Conservation (phyloP, 2,888 invertebrate species). For the Pristionchus arcanus region DNA sequence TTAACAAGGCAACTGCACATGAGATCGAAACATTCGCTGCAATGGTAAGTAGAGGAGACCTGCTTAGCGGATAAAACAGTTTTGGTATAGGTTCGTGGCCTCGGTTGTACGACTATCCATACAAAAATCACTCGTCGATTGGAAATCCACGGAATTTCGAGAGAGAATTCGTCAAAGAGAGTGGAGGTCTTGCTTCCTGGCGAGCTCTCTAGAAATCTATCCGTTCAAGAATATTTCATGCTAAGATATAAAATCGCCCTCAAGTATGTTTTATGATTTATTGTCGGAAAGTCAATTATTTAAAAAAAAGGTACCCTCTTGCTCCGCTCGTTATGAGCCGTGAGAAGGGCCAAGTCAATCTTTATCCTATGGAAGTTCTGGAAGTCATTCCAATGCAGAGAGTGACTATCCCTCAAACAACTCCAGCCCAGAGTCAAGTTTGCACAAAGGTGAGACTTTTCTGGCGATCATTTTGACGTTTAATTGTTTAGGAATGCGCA, state of each 20-base stretch:
- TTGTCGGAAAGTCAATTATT: not conserved
- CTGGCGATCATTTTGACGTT: not conserved
- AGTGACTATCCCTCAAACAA: conserved; percentile 65
- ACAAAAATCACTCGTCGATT: not conserved
- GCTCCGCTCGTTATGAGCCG: conserved; percentile 61
- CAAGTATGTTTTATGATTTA: conserved; percentile 54
- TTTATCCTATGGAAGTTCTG: conserved; percentile 65
- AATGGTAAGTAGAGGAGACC: not conserved
- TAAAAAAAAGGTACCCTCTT: conserved; percentile 58
- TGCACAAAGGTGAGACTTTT: not conserved
- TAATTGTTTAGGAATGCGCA: conserved; percentile 61
- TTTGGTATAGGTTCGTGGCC: not conserved
- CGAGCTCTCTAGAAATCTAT: not conserved
- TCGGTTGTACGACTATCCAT: not conserved
- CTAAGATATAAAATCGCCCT: conserved; percentile 58
- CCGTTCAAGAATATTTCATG: conserved; percentile 61
- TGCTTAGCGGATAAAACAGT: not conserved
- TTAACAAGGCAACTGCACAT: not conserved
- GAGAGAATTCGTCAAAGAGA: conserved; percentile 25
- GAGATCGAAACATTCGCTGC: not conserved
- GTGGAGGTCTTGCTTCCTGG: not conserved
- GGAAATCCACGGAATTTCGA: conserved; percentile 21
- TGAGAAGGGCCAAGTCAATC: conserved; percentile 60
- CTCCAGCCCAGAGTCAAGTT: conserved; percentile 60
- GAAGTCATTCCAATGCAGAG: conserved; percentile 64